Evolutionary conservation across 2,113 vertebrate species (phyloP).

Genomic region (Nannobrachium achirus): DNA sequence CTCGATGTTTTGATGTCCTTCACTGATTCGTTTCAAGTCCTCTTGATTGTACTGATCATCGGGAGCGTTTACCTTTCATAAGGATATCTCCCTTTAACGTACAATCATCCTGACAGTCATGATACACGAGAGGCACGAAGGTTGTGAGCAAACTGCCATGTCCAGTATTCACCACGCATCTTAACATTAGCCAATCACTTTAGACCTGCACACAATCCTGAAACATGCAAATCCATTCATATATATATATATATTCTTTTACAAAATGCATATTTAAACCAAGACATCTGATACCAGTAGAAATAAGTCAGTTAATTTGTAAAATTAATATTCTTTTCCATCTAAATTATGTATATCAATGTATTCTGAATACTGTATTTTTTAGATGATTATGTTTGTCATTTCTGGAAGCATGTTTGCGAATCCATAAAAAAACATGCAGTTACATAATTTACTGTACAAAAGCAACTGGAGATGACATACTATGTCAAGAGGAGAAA

Average conservation of each 20-base stretch:
- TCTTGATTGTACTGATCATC: slow-evolving; percentile 5
- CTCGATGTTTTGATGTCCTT: slow-evolving; percentile 4
- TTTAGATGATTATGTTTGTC: slow-evolving; percentile 50
- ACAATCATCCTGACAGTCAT: slow-evolving; percentile 52
- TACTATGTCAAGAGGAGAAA: slow-evolving; percentile 50
- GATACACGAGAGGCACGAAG: slow-evolving; percentile 23
- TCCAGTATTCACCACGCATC: slow-evolving; percentile 32
- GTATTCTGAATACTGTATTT: slow-evolving; percentile 60
- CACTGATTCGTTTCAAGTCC: not conserved
- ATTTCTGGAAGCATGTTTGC: slow-evolving; percentile 58
- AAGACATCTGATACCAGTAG: slow-evolving; percentile 45
- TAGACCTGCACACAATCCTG: slow-evolving; percentile 10
- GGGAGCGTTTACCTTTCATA: slow-evolving; percentile 11
- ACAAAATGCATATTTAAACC: slow-evolving; percentile 49
- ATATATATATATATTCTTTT: slow-evolving; percentile 37
- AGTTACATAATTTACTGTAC: slow-evolving; percentile 80
- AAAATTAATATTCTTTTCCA: slow-evolving; percentile 43
- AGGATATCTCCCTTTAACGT: slow-evolving; percentile 28
- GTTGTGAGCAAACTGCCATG: slow-evolving; percentile 4
- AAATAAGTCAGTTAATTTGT: slow-evolving; percentile 49
- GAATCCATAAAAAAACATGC: slow-evolving; percentile 67
- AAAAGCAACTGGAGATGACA: slow-evolving; percentile 56
- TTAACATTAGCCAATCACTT: slow-evolving; percentile 14
- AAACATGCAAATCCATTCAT: slow-evolving; percentile 21
- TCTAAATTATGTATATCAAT: slow-evolving; percentile 56